Percentiles rank a stretch among this genome's conserved stretches.
Evolutionary conservation across 2,113 vertebrate species (phyloP).

Genomic region (Xiphophorus maculatus): DNA sequence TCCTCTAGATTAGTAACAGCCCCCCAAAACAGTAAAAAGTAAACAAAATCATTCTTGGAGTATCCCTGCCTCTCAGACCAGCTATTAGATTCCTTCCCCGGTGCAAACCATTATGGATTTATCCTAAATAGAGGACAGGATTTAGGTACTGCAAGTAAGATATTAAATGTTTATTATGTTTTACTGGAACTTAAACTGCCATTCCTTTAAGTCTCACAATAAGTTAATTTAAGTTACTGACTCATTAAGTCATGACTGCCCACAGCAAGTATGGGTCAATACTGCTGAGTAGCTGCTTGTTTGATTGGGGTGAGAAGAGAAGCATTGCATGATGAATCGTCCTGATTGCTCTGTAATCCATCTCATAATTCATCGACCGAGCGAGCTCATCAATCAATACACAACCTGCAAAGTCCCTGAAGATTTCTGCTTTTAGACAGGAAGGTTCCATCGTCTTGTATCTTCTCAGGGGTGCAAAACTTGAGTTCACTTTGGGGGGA

Average conservation of each 20-base stretch:
- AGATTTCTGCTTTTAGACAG: neutral
- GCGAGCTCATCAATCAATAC: conserved; percentile 62
- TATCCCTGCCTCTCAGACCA: too few species aligned
- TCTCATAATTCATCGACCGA: conserved; percentile 59
- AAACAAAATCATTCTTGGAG: too few species aligned
- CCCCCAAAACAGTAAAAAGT: too few species aligned
- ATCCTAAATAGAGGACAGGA: neutral
- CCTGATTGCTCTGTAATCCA: conserved; percentile 70
- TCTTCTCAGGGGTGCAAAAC: conserved; percentile 2
- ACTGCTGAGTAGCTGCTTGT: conserved; percentile 63
- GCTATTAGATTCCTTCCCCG: too few species aligned
- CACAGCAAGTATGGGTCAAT: conserved; percentile 54
- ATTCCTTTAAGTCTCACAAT: neutral
- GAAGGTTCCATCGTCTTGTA: conserved; percentile 9
- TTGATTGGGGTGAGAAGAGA: conserved; percentile 56
- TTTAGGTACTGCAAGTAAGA: neutral
- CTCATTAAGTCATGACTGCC: conserved; percentile 22
- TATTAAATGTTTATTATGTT: neutral
- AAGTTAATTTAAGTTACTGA: neutral
- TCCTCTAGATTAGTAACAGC: too few species aligned
- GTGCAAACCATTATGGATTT: too few species aligned
- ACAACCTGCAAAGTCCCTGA: conserved; percentile 31
- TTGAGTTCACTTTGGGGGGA: conserved; percentile 20
- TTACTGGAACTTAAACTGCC: neutral
- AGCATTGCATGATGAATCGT: conserved; percentile 65